phyloP scores from a whole-genome alignment of 1,140 invertebrate genomes.

The Vollenhovia emeryi region DNA sequence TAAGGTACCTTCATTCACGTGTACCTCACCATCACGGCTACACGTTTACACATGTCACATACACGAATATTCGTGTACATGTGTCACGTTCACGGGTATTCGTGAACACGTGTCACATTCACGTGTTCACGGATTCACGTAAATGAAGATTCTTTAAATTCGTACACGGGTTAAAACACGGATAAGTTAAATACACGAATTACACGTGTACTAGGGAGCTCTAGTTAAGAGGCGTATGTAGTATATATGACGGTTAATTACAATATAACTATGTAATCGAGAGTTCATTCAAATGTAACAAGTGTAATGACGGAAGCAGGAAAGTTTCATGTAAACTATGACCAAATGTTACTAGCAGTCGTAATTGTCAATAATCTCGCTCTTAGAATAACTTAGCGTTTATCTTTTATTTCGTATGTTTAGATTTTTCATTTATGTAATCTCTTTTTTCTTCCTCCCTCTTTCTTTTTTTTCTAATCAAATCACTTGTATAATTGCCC shows the following conservation, averaged over 20 bases:
- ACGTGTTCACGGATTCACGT: too few species aligned
- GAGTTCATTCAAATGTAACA: neutral
- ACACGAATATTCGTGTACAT: too few species aligned
- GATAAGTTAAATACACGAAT: too few species aligned
- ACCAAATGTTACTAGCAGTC: slow-evolving; percentile 16
- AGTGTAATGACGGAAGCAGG: neutral
- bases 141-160: too few species aligned
- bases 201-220: too few species aligned
- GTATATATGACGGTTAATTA: neutral
- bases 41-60: too few species aligned
- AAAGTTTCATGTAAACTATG: slow-evolving; percentile 32
- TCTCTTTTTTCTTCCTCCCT: slow-evolving; percentile 54
- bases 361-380: slow-evolving; percentile 15
- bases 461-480: slow-evolving; percentile 59
- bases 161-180: too few species aligned
- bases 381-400: slow-evolving; percentile 15
- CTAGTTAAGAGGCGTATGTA: neutral
- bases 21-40: too few species aligned
- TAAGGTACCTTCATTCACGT: too few species aligned
- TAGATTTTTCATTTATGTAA: slow-evolving; percentile 58
- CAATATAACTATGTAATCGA: neutral
- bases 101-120: too few species aligned
- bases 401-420: slow-evolving; percentile 31
- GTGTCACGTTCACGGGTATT: too few species aligned
- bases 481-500: neutral